These are phyloP conservation scores for Anodontia alba DNA, from an alignment of 2,888 invertebrate genomes.

Conservation along the genomic window DNA sequence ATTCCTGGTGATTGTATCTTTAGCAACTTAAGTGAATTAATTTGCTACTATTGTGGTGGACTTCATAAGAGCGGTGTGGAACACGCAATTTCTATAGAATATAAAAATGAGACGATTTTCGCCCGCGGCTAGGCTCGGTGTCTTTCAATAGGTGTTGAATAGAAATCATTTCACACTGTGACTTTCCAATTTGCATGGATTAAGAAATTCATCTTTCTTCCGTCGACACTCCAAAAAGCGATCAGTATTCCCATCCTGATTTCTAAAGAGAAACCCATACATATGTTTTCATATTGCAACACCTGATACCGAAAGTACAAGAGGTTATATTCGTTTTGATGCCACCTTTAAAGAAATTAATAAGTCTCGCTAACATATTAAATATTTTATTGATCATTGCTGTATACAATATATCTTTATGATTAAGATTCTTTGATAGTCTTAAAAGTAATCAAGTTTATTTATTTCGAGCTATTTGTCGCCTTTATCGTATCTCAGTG, in stretches of 20 bases:
- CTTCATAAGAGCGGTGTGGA: constrained; percentile 19
- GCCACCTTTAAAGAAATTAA: neutral
- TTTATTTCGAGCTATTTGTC: neutral
- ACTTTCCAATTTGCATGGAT: constrained; percentile 30
- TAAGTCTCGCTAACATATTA: neutral
- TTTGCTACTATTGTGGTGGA: constrained; percentile 45
- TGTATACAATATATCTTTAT: constrained; percentile 8
- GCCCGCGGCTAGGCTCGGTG: constrained; percentile 19
- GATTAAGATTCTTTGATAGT: neutral
- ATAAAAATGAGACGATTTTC: constrained; percentile 17
- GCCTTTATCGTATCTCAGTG: neutral
- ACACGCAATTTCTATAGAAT: constrained; percentile 16
- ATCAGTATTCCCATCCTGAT: constrained; percentile 5
- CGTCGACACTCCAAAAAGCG: neutral
- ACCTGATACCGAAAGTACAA: neutral
- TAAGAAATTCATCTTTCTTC: constrained; percentile 2
- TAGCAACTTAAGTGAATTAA: constrained; percentile 55
- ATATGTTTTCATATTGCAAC: constrained; percentile 13
- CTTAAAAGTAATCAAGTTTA: neutral
- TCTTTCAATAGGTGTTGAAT: constrained; percentile 26
- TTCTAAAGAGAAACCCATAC: constrained; percentile 8
- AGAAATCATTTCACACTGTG: constrained; percentile 36
- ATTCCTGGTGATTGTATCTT: constrained; percentile 43
- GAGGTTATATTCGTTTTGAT: constrained; percentile 5
- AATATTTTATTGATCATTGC: constrained; percentile 3